Evolutionary conservation across 1,140 invertebrate genomes (phyloP).

Genomic region (Caenorhabditis tropicalis): DNA sequence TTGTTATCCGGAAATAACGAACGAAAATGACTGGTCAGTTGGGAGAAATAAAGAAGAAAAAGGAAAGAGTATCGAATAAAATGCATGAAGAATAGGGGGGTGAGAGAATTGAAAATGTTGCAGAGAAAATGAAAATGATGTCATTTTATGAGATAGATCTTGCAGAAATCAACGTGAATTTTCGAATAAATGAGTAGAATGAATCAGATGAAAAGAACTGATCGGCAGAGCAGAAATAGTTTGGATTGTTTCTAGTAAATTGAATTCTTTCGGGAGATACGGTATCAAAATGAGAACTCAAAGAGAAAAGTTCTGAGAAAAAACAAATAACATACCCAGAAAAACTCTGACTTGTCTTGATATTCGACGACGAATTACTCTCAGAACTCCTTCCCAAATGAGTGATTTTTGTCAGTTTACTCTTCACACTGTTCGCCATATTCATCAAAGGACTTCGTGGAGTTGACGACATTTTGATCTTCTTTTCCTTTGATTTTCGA

Average conservation of each 20-base stretch:
- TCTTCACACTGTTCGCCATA: constrained; percentile 42
- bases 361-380: not conserved
- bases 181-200: not conserved
- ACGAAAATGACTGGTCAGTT: not conserved
- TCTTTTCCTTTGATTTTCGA: constrained; percentile 13
- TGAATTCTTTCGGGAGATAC: too few species aligned
- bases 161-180: not conserved
- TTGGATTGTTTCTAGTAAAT: not conserved
- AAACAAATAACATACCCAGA: constrained; percentile 17
- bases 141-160: not conserved
- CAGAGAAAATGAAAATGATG: not conserved
- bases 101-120: constrained; percentile 2
- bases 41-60: not conserved
- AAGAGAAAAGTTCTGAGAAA: not conserved
- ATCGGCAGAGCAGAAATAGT: not conserved
- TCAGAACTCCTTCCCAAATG: constrained; percentile 20
- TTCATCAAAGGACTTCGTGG: constrained; percentile 44
- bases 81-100: constrained; percentile 12
- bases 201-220: not conserved
- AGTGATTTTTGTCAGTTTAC: constrained; percentile 38
- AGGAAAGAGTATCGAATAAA: not conserved
- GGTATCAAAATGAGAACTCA: not conserved
- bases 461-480: constrained; percentile 31
- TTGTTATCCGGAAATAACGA: not conserved
- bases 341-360: constrained; percentile 40